These are phyloP conservation scores for Artibeus jamaicensis DNA, from an alignment of 2,797 vertebrate genomes.

Conservation along the genomic window DNA sequence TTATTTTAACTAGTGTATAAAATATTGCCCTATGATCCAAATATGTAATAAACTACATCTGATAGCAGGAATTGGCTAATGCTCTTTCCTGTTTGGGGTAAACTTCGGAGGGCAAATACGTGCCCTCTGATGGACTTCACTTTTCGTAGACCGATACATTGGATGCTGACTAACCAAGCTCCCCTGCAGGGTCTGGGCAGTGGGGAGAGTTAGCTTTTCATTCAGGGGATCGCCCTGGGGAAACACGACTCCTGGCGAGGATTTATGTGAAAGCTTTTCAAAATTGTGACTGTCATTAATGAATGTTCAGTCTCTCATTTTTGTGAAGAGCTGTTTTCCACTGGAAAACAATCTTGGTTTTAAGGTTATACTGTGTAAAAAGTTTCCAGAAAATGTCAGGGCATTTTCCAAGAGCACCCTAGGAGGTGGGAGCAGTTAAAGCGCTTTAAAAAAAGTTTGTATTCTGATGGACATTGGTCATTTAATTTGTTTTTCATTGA, in stretches of 20 bases:
- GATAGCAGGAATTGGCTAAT: background rate
- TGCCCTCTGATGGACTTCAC: background rate
- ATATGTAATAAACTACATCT: background rate
- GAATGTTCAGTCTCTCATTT: slow-evolving; percentile 45
- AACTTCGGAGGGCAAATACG: background rate
- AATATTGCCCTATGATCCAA: background rate
- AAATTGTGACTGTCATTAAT: slow-evolving; percentile 45
- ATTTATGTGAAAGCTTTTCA: slow-evolving; percentile 38
- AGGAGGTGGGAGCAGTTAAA: slow-evolving; percentile 26
- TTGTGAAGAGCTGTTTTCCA: slow-evolving; percentile 61
- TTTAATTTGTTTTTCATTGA: slow-evolving; percentile 59
- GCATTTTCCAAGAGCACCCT: slow-evolving; percentile 48
- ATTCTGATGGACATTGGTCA: slow-evolving; percentile 37
- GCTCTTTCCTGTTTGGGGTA: background rate
- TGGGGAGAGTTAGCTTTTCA: background rate
- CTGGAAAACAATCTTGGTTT: slow-evolving; percentile 58
- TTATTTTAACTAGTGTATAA: background rate
- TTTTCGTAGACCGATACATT: background rate
- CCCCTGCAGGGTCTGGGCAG: background rate
- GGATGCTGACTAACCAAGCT: background rate
- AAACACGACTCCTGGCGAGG: background rate
- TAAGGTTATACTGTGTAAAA: slow-evolving; percentile 48
- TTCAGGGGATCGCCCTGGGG: background rate
- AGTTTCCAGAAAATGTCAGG: slow-evolving; percentile 55
- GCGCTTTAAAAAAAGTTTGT: background rate